phyloP scores from a whole-genome alignment of 2,797 vertebrate genomes.

The Anabacerthia variegaticeps region DNA sequence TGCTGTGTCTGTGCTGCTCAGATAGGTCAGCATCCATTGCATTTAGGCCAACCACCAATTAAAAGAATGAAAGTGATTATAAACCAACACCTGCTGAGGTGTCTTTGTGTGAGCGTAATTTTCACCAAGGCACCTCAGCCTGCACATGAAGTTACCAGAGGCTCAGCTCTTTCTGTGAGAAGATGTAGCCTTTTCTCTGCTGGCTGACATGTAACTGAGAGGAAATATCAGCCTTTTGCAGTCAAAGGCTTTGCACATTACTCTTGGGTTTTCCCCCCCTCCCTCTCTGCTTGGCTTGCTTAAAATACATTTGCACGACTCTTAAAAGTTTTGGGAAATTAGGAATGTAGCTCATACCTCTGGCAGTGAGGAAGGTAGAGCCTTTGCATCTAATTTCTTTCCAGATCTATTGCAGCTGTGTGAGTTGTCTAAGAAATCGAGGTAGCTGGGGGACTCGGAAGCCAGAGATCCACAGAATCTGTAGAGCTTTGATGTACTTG shows the following conservation, averaged over 20 bases:
- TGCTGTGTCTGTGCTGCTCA: background rate
- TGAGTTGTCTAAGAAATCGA: background rate
- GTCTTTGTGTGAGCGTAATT: background rate
- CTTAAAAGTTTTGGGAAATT: background rate
- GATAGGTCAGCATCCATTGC: background rate
- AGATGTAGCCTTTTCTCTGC: background rate
- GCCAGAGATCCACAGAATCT: background rate
- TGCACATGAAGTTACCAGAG: background rate
- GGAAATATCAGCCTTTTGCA: background rate
- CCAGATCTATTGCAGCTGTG: background rate
- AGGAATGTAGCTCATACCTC: background rate
- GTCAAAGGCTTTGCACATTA: background rate
- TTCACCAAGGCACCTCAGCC: background rate
- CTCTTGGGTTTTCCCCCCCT: accelerated
- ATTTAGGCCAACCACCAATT: background rate
- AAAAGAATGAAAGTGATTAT: background rate
- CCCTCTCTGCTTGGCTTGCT: background rate
- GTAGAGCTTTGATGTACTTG: background rate
- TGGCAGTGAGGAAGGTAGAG: background rate
- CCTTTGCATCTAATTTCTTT: background rate
- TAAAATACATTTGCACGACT: background rate
- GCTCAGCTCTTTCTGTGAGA: background rate
- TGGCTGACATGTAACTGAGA: background rate
- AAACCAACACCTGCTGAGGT: background rate
- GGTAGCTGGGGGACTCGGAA: background rate